These are phyloP conservation scores for Hiodon tergisus DNA, from an alignment of 2,113 vertebrate species.

Conservation along the genomic window DNA sequence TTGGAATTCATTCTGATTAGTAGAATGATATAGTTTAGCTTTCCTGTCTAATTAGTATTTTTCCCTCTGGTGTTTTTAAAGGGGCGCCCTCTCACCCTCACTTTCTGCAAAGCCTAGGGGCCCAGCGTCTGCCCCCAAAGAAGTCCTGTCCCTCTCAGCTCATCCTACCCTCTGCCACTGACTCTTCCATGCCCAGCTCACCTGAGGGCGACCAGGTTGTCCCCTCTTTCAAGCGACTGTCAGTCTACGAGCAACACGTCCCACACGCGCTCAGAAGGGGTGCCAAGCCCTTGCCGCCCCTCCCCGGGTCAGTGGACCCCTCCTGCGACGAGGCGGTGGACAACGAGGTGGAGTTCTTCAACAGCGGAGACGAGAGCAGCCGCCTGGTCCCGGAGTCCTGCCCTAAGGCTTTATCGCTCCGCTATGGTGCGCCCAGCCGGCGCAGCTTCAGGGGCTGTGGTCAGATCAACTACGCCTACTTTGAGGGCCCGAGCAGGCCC, in stretches of 20 bases:
- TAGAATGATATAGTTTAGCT: no score
- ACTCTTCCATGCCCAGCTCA: slow-evolving; percentile 48
- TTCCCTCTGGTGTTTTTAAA: slow-evolving; percentile 40
- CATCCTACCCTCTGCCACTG: slow-evolving; percentile 52
- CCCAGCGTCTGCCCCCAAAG: slow-evolving; percentile 57
- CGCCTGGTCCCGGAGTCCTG: slow-evolving; percentile 66
- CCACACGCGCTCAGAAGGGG: slow-evolving; percentile 73
- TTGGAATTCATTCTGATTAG: no score
- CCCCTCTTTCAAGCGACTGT: slow-evolving; percentile 71
- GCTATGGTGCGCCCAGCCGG: slow-evolving; percentile 55
- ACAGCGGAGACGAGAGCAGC: slow-evolving; percentile 74
- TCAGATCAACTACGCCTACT: slow-evolving; percentile 86
- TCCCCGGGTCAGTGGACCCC: slow-evolving; percentile 65
- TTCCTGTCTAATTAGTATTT: slow-evolving; percentile 29
- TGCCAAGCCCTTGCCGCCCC: slow-evolving; percentile 81
- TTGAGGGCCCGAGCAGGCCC: slow-evolving; percentile 64
- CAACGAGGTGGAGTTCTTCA: slow-evolving; percentile 82
- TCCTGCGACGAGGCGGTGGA: slow-evolving; percentile 70
- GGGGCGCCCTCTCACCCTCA: slow-evolving; percentile 53
- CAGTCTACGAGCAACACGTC: slow-evolving; percentile 64
- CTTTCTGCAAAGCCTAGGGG: slow-evolving; percentile 51
- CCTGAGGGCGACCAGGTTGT: slow-evolving; percentile 63
- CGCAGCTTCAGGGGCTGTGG: slow-evolving; percentile 82
- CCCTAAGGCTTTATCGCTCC: slow-evolving; percentile 59
- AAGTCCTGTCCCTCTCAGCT: slow-evolving; percentile 63